Base-by-base conservation (phyloP, 2,888 invertebrate species). In the Crematogaster levior region DNA sequence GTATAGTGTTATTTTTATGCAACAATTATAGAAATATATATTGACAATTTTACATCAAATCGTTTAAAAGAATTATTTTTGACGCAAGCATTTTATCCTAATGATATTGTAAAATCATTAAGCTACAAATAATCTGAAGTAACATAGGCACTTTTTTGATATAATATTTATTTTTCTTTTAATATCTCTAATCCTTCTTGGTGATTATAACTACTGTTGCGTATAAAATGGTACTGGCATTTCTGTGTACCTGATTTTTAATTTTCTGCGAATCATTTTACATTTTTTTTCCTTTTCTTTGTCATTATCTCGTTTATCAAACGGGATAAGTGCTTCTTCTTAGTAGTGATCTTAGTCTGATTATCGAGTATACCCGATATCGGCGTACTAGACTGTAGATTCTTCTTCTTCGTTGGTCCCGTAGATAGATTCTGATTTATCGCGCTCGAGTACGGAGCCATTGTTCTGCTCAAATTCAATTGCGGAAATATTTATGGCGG, bases 381-480 rank as follows among this genome's bases (percentile, higher is more conserved):
- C 56, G 70, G 15, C 68, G 43, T 34, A 34, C 34, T 68, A n/a
- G n/a, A n/a, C 68, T 43, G 70, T 43, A 68, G 77, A 77, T 77
- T 77, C 56, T 46, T 68, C 56, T 70, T 68, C 70, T 30, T 34
- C 43, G 30, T 56, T 24, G 66, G 75, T 66, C 30, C 30, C 40
- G 43, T 43, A 18, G 56, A 77, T 77, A 68, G 56, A 77, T 75
- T 65, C 75, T 75, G 75, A 75, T 77, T 77, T 77, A 77, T 77
- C 24, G 77, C 70, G 34, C 70, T 43, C 68, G 24, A 70, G 56
- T 4, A 24, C 77, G 56, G 21, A 15, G 15, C 56, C 77, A 77
- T 77, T 77, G 77, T 77, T 77, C 77, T 68, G 56, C 70, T 77
- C 77, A 77, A 68, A 77, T 77, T 77, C 77, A 77, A 77, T 77